Conservation (phyloP, 2,113 vertebrate species). For the Muntiacus muntjak region DNA sequence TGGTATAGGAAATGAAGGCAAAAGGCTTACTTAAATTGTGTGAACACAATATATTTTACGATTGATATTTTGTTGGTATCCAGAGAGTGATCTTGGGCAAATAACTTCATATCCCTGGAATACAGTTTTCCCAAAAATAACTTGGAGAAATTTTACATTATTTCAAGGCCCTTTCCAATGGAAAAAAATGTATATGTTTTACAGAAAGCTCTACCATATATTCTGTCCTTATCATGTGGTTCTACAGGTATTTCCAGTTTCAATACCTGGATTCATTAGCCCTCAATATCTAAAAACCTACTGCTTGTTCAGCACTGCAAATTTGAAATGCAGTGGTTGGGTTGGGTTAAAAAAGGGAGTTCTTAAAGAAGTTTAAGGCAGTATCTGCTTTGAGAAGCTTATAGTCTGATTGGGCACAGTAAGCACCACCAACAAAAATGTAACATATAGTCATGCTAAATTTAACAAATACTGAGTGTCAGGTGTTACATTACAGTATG, state of each 20-base stretch:
- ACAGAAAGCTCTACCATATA: not conserved
- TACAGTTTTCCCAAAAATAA: not conserved
- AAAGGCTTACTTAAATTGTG: not conserved
- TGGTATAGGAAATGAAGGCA: not conserved
- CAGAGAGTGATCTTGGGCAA: not conserved
- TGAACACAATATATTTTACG: not conserved
- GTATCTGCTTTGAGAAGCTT: not conserved
- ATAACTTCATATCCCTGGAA: not conserved
- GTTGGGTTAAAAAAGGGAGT: not conserved
- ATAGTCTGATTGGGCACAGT: not conserved
- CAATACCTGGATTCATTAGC: not conserved
- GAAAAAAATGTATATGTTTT: not conserved
- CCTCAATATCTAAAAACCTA: not conserved
- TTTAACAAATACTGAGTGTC: not conserved
- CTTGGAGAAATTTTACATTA: conserved; percentile 15
- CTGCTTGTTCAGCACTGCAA: not conserved
- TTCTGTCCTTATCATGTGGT: not conserved
- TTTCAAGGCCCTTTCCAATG: not conserved
- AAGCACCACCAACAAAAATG: not conserved
- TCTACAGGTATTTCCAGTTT: not conserved
- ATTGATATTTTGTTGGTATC: conserved; percentile 14
- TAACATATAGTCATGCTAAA: not conserved
- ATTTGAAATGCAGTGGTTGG: not conserved
- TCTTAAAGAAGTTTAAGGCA: not conserved
- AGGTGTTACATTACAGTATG: not conserved